These are phyloP conservation scores for Aquatica leii DNA, from an alignment of 2,888 invertebrate species.

Conservation along the genomic window DNA sequence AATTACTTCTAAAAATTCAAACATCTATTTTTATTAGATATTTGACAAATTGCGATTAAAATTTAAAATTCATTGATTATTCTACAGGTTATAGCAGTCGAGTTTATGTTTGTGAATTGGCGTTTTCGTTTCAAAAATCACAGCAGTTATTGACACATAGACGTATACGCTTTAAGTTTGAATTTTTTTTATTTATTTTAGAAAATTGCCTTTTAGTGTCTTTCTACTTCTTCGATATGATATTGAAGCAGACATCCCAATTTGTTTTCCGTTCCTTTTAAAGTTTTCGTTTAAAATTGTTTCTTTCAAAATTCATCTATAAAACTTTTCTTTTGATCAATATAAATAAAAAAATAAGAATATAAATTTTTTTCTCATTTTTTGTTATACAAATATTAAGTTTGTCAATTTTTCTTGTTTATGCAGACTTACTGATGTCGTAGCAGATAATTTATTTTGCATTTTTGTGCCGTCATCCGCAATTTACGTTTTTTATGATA, in stretches of 20 bases:
- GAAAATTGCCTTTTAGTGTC: slow-evolving; percentile 1
- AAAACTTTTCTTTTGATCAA: slow-evolving; percentile 9
- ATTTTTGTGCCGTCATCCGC: no score
- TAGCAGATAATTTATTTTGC: neutral
- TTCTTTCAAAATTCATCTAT: neutral
- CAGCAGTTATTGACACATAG: no score
- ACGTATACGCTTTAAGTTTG: no score
- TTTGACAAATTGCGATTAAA: no score
- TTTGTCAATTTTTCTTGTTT: neutral
- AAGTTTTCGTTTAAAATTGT: slow-evolving; percentile 8
- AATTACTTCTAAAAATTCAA: slow-evolving; percentile 2
- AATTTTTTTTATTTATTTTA: neutral
- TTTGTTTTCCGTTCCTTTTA: slow-evolving; percentile 7
- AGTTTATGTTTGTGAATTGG: neutral
- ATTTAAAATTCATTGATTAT: no score
- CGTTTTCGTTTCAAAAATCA: no score
- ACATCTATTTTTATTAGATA: no score
- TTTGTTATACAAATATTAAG: neutral
- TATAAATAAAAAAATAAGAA: slow-evolving; percentile 5
- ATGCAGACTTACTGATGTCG: neutral
- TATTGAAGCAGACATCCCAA: slow-evolving; percentile 10
- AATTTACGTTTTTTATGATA: no score
- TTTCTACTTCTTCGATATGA: neutral
- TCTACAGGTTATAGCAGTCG: no score
- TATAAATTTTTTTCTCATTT: slow-evolving; percentile 12